Evolutionary conservation across 2,113 vertebrate species (phyloP), one percentile per base, ranked within the genome.

Genomic region (Microcebus murinus): DNA sequence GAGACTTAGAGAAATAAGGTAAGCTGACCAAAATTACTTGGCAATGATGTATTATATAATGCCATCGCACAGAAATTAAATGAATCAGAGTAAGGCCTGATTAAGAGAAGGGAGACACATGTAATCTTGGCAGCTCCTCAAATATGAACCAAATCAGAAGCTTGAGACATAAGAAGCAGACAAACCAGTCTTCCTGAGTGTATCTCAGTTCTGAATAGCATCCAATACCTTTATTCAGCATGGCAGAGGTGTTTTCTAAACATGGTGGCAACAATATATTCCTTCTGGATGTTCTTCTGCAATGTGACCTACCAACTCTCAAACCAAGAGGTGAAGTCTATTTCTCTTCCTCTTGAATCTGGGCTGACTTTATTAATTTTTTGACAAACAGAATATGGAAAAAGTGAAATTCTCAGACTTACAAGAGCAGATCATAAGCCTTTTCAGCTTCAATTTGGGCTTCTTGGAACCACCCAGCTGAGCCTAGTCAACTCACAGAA

Each of bases 91-190:
- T 52, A 65, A 85, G 83, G 25, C 71, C 67, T 94, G 88, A 92
- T 90, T 90, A 82, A 73, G 27, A 52, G 36, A 93, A 84, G 20
- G 14, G 42, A 77, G 50, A 83, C 59, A 87, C 70, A 61, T 21
- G 34, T 92, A 74, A 85, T 82, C 61, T 86, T 91, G 67, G 34
- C 34, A 96, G 23, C 73, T 94, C 61, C 83, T 95, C 82, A 76
- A 95, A 91, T 25, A 94, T 11, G 15, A 84, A 84, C 63, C 55
- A 42, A 91, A 82, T 68, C 65, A 96, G 65, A 85, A 88, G 50
- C 70, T 11, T 39, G 23, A 92, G 18, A 92, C 57, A 90, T 21
- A 76, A 6, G n/a, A 29, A 90, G 21, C 68, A 81, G 12, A 68
- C 4, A 68, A 91, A 55, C 39, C 57, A 34, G 21, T 18, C 63